Conservation (phyloP, 1,140 invertebrate genomes). For the Scaptomyza pallida region DNA sequence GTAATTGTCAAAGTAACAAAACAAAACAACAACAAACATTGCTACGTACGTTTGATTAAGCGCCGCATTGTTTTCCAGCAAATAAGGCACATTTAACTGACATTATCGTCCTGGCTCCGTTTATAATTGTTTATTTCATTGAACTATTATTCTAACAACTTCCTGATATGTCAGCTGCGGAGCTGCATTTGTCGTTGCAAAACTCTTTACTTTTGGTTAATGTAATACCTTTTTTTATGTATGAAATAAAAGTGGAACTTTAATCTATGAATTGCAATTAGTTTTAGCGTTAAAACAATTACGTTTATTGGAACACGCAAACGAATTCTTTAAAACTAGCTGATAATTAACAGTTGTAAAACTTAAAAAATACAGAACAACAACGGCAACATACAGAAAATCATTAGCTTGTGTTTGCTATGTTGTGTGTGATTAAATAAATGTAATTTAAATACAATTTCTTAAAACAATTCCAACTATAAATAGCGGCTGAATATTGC, state of each 20-base stretch:
- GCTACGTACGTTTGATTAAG: slow-evolving; percentile 36
- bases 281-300: slow-evolving; percentile 16
- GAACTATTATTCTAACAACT: neutral
- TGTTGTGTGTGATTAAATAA: slow-evolving; percentile 81
- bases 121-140: slow-evolving; percentile 25
- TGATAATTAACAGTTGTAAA: slow-evolving; percentile 71
- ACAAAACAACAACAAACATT: slow-evolving; percentile 36
- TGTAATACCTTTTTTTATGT: slow-evolving; percentile 34
- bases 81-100: slow-evolving; percentile 29
- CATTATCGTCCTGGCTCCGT: slow-evolving; percentile 2
- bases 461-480: no score
- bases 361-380: slow-evolving; percentile 67
- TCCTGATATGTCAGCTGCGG: slow-evolving; percentile 7
- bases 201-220: slow-evolving; percentile 26
- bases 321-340: slow-evolving; percentile 46
- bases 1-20: slow-evolving; percentile 60
- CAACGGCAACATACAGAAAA: slow-evolving; percentile 44
- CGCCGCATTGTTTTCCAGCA: slow-evolving; percentile 49
- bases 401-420: slow-evolving; percentile 69
- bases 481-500: neutral
- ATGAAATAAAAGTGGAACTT: slow-evolving; percentile 30
- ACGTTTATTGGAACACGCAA: slow-evolving; percentile 36
- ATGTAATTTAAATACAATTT: slow-evolving; percentile 75
- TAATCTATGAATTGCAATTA: slow-evolving; percentile 23
- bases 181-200: slow-evolving; percentile 24